Percentiles rank a stretch among this genome's conserved stretches.
Conservation (phyloP, 23 tunicate species). For the Ciona savignyi region DNA sequence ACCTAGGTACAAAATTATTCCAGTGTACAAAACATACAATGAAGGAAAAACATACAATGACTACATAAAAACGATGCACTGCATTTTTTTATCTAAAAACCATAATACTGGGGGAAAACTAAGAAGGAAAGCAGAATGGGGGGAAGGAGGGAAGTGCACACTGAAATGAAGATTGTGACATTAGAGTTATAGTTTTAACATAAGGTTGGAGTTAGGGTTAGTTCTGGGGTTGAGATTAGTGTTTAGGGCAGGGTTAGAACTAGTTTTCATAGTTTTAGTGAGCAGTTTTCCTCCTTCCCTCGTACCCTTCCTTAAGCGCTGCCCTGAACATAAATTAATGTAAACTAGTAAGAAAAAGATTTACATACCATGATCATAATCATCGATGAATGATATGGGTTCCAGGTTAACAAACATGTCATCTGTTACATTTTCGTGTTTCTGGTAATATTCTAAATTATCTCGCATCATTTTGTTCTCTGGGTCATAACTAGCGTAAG, state of each 20-base stretch:
- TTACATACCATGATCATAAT: conserved; percentile 48
- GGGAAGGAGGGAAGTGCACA: no score
- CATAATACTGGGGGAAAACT: no score
- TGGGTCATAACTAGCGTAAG: conserved; percentile 40
- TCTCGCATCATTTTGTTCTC: conserved; percentile 68
- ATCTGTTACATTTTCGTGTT: conserved; percentile 35
- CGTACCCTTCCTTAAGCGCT: not conserved
- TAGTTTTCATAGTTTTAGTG: no score
- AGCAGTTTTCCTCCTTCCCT: not conserved
- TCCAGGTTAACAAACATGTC: conserved; percentile 85
- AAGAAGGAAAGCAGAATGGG: no score
- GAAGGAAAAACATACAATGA: not conserved
- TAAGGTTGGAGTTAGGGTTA: no score
- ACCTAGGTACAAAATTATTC: conserved; percentile 27
- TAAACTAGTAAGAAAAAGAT: no score
- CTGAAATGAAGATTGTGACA: no score
- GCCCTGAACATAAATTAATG: no score
- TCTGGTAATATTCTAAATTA: conserved; percentile 53
- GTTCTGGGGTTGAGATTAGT: no score
- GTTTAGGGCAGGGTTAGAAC: no score
- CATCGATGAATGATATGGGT: conserved; percentile 8
- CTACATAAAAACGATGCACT: not conserved
- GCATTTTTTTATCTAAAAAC: not conserved
- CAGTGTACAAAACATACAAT: not conserved
- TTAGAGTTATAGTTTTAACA: no score